Base-by-base conservation (phyloP, 2,888 invertebrate genomes). In the Cephonodes hylas region DNA sequence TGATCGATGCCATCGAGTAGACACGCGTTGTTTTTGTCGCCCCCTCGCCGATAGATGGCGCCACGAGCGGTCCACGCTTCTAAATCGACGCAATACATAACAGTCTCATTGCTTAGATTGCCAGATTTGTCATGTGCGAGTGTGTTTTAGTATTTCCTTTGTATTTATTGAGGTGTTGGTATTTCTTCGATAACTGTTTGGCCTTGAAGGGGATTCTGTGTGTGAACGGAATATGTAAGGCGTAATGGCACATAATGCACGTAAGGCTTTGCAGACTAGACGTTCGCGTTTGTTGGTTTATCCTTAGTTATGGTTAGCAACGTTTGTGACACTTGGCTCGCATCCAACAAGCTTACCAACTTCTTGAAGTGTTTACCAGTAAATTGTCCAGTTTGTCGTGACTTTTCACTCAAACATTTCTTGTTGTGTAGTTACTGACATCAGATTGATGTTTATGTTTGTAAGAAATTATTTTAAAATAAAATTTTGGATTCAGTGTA, bases 91-190 rank as follows among this genome's bases (percentile, higher is more conserved):
- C 31, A 27, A 53, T 53, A 53, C 31, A 53, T 53, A 53, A 53
- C 53, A 53, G 53, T 53, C 31, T 10, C 53, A 53, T 53, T 53
- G 18, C 31, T 53, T 31, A 53, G 53, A 53, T 53, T 53, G 53
- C 53, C 53, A 53, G 53, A 53, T 53, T 53, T 53, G 53, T 53
- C 53, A 31, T 53, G 53, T 53, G 31, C 53, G 31, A 27, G 53
- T 53, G 31, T 72, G 71, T 71, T 72, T 68, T 66, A 69, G 68
- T 73, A 67, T 66, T 70, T 67, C 65, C 63, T 62, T 67, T 64
- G 72, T 68, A 68, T 66, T 63, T 61, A 65, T 62, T 58, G 59
- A 61, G 61, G 65, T 56, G 15, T 8, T 34, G n/a, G 8, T 18
- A 53, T 27, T 27, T 27, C 18, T 15, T 46, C n/a, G 46, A 31